Evolutionary conservation across 2,888 invertebrate genomes (phyloP).

Genomic region (Agriopis leucophaearia): DNA sequence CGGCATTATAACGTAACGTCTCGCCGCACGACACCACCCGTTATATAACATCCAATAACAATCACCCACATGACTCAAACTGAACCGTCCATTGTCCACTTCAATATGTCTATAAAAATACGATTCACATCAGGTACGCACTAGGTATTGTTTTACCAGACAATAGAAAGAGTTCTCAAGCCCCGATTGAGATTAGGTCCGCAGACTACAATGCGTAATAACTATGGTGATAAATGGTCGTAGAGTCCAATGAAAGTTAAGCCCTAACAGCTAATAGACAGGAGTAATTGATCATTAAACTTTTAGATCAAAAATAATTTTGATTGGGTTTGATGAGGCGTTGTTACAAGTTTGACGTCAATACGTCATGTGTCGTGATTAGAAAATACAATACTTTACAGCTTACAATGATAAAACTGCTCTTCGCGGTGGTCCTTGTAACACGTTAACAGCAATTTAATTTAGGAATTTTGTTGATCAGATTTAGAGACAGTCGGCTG

Average conservation of each 20-base stretch:
- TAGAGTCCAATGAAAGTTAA: conserved; percentile 38
- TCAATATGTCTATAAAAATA: conserved; percentile 29
- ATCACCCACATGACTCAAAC: conserved; percentile 54
- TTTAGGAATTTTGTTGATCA: conserved; percentile 25
- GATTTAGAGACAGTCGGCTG: conserved; percentile 48
- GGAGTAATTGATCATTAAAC: neutral
- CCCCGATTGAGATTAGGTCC: conserved; percentile 44
- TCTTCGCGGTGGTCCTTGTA: neutral
- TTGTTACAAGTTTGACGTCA: neutral
- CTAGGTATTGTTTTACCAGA: conserved; percentile 46
- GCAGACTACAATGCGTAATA: conserved; percentile 47
- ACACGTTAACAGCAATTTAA: conserved; percentile 6
- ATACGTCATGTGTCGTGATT: neutral
- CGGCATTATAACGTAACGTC: conserved; percentile 55
- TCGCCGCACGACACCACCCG: conserved; percentile 46
- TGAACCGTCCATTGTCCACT: conserved; percentile 48
- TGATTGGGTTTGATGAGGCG: neutral
- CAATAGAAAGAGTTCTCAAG: conserved; percentile 46
- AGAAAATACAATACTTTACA: neutral
- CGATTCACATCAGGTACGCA: conserved; percentile 32
- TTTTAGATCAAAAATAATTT: no score
- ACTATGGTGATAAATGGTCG: conserved; percentile 41
- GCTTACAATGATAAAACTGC: neutral
- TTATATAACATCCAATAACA: conserved; percentile 68
- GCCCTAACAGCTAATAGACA: conserved; percentile 21